Conservation (phyloP, 2,888 invertebrate species). For the Notodonta dromedarius region DNA sequence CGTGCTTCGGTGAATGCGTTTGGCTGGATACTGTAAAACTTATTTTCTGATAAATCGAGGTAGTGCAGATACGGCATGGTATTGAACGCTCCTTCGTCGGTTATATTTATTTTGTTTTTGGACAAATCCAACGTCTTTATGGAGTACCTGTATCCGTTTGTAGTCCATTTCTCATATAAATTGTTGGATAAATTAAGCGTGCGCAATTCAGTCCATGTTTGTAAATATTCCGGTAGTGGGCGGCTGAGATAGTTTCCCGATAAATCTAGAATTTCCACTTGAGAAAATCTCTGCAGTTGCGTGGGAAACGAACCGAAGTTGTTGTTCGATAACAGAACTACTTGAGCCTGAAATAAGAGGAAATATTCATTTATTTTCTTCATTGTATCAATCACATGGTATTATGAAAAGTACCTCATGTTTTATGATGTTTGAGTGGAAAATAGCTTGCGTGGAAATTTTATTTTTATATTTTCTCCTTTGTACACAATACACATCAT, state of each 20-base stretch:
- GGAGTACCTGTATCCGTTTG: conserved; percentile 51
- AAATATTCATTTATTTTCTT: not conserved
- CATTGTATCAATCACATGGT: no score
- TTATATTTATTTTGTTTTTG: conserved; percentile 85
- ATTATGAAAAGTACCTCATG: no score
- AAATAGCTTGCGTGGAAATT: no score
- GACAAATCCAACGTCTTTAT: conserved; percentile 86
- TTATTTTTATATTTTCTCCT: no score
- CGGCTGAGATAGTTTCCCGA: conserved; percentile 80
- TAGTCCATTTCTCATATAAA: conserved; percentile 69
- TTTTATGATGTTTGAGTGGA: no score
- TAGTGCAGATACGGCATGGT: conserved; percentile 80
- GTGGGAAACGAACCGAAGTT: conserved; percentile 82
- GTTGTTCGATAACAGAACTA: conserved; percentile 87
- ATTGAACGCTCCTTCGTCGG: conserved; percentile 85
- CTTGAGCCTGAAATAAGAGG: conserved; percentile 82
- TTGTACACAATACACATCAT: no score
- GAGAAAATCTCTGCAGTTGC: conserved; percentile 73
- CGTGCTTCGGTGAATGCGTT: conserved; percentile 83
- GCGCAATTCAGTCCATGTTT: conserved; percentile 77
- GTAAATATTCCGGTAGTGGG: conserved; percentile 72
- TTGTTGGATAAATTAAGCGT: conserved; percentile 85
- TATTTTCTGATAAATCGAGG: conserved; percentile 88
- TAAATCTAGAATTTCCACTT: conserved; percentile 76
- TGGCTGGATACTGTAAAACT: conserved; percentile 82